phyloP scores from a whole-genome alignment of 1,140 invertebrate genomes.

The Schlechtendalia chinensis region DNA sequence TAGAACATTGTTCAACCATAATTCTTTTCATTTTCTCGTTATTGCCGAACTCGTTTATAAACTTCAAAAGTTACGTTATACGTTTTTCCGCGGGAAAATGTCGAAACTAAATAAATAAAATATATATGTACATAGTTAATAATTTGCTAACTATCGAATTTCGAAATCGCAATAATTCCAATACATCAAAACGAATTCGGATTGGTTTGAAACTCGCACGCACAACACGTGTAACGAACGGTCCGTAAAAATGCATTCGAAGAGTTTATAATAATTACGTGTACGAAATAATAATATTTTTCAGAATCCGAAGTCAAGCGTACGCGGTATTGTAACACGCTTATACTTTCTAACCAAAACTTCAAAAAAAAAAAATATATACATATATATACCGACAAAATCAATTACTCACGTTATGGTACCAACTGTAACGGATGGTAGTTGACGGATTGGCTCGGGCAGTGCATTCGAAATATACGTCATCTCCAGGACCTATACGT shows the following conservation, averaged over 20 bases:
- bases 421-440: constrained; percentile 77
- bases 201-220: neutral
- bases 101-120: neutral
- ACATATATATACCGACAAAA: neutral
- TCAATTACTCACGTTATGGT: constrained; percentile 72
- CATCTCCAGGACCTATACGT: constrained; percentile 60
- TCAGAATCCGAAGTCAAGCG: neutral
- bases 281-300: neutral
- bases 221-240: no score
- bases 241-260: no score
- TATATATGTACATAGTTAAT: neutral
- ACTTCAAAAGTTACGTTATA: neutral
- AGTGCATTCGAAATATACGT: constrained; percentile 61
- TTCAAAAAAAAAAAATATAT: neutral
- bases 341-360: neutral
- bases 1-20: no score
- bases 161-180: neutral
- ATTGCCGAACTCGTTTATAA: neutral
- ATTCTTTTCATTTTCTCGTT: no score
- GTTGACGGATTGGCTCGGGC: constrained; percentile 74
- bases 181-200: neutral
- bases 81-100: neutral
- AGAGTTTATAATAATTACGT: neutral
- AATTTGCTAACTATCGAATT: neutral
- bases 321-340: neutral